Base-by-base conservation (phyloP, 2,113 vertebrate species). In the Myxocyprinus asiaticus region DNA sequence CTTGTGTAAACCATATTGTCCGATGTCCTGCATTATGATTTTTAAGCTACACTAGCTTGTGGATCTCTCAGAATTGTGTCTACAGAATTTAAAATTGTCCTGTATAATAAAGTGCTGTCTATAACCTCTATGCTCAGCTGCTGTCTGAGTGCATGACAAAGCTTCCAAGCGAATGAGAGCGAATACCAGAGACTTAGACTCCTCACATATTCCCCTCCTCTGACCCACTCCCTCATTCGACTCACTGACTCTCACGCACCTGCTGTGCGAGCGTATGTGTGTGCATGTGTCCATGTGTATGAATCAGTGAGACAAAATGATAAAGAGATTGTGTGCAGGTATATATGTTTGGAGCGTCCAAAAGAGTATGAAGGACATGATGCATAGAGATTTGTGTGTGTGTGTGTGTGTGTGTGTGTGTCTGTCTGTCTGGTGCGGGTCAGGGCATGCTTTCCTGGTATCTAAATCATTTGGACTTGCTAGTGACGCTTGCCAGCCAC, bases 391-490 rank as follows among this genome's bases (percentile, higher is more conserved):
- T 33, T 33, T 33, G 22, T 3, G 1, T 33, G 22, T 33, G 3
- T 58, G 47, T 64, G 17, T 58, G 47, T 64, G 17, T 66, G 47
- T 47, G 66, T 69, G n/a, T 22, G 64, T 78, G 56, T 62, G 42
- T 43, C 12, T 44, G 58, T 15, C 5, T 5, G 63, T 45, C 51
- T 48, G 72, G 53, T 22, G 22, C 58, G 15, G 71, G 71, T 75
- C 63, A 33, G 71, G 33, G 76, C 76, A 81, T 63, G 75, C 22
- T 68, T 51, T 50, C 3, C 65, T 56, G 68, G 73, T 65, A 84
- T 76, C 61, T 55, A 0, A 81, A 76, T 17, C 72, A 79, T 85
- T 72, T 69, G 80, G 62, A 51, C 70, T 74, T 68, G 76, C 62
- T 76, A 58, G 50, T 63, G 76, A 76, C n/a, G 22, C 42, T 50